A percentile compares a stretch with the other conserved stretches of the same genome.
phyloP scores from a whole-genome alignment of 1,140 invertebrate genomes.

The Zaprionus tsacasi region DNA sequence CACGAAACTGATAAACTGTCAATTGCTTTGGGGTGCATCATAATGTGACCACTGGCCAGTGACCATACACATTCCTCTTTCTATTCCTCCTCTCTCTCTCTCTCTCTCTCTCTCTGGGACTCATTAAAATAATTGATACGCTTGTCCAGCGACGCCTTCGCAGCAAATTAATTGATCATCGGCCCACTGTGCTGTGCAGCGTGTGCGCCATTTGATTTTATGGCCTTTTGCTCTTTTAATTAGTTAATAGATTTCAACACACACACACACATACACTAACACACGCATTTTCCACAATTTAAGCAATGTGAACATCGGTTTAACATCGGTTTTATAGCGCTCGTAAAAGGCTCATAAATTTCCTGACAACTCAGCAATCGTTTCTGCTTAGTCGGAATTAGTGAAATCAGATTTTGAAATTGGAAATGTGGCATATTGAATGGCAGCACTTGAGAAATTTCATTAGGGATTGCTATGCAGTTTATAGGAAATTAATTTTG shows the following conservation, averaged over 20 bases:
- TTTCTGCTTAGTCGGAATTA: conserved; percentile 20
- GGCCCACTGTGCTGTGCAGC: conserved; percentile 20
- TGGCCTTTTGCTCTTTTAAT: conserved; percentile 63
- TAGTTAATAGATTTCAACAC: conserved; percentile 75
- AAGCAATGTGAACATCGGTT: conserved; percentile 29
- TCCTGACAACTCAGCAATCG: conserved; percentile 70
- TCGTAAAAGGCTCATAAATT: conserved; percentile 69
- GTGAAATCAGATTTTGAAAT: conserved; percentile 7
- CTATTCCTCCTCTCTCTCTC: background rate
- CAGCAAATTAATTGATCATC: conserved; percentile 71
- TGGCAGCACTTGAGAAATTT: background rate
- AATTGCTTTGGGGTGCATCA: conserved; percentile 68
- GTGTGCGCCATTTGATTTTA: conserved; percentile 68
- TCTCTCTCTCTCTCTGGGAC: background rate
- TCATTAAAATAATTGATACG: conserved; percentile 82
- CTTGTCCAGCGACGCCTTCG: conserved; percentile 71
- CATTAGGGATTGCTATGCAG: background rate
- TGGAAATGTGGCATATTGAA: background rate
- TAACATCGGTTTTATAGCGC: conserved; percentile 50
- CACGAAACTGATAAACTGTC: conserved; percentile 40
- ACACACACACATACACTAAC: conserved; percentile 1
- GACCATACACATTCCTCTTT: conserved; percentile 11
- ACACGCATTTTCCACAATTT: conserved; percentile 31
- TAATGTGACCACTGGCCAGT: conserved; percentile 63
- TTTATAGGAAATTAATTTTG: background rate